A percentile compares a stretch with the other conserved stretches of the same genome.
These are phyloP conservation scores for Lagodon rhomboides DNA, from an alignment of 2,797 vertebrate species.

Conservation along the genomic window DNA sequence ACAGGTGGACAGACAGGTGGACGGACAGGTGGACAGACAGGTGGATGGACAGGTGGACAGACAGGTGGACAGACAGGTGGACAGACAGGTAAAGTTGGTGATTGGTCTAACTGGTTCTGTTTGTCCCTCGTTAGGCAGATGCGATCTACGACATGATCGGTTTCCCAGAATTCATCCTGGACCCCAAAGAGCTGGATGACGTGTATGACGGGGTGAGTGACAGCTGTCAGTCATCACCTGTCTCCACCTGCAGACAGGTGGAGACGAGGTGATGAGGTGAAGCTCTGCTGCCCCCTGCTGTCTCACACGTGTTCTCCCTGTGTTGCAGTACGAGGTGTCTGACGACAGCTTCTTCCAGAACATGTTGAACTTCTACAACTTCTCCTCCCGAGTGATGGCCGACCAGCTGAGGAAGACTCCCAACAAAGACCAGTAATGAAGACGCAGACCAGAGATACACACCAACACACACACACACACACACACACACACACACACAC, in stretches of 20 bases:
- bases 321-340: conserved; percentile 92
- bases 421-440: conserved; percentile 94
- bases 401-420: conserved; percentile 98
- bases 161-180: conserved; percentile 97
- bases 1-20: conserved; percentile 17
- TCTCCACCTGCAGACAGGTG: neutral
- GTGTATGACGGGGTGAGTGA: conserved; percentile 95
- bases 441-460: conserved; percentile 85
- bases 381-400: conserved; percentile 96
- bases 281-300: conserved; percentile 55
- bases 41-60: conserved; percentile 73
- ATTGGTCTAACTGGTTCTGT: conserved; percentile 29
- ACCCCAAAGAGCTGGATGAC: conserved; percentile 95
- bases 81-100: conserved; percentile 72
- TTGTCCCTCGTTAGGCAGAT: conserved; percentile 87
- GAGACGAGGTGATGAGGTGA: neutral
- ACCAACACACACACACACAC: neutral
- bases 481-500: neutral
- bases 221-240: conserved; percentile 1
- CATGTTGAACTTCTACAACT: conserved; percentile 98
- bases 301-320: neutral
- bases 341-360: conserved; percentile 99
- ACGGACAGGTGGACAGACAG: conserved; percentile 61
- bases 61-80: conserved; percentile 85
- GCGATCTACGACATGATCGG: conserved; percentile 99